Conservation (phyloP, 2,888 invertebrate species). For the Apotomis capreana region DNA sequence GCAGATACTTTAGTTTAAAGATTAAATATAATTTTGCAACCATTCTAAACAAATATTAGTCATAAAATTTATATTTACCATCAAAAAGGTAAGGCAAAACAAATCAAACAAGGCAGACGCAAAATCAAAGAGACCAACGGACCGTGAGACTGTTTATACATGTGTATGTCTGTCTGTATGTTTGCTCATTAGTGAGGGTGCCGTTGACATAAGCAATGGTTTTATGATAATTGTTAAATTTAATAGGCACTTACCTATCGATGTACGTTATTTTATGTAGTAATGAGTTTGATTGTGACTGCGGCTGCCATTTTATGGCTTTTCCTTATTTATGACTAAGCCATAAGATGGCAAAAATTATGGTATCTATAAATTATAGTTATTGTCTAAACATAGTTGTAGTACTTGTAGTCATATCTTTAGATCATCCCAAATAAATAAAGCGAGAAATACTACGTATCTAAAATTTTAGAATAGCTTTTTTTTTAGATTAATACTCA, state of each 20-base stretch:
- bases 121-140: slow-evolving; percentile 55
- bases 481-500: too few relatives aligned
- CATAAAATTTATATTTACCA: slow-evolving; percentile 3
- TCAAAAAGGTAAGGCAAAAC: slow-evolving; percentile 39
- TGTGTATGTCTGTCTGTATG: slow-evolving; percentile 44
- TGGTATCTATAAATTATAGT: slow-evolving; percentile 2
- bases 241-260: slow-evolving; percentile 41
- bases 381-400: background rate
- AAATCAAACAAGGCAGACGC: slow-evolving; percentile 43
- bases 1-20: background rate
- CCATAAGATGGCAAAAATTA: slow-evolving; percentile 5
- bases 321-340: background rate
- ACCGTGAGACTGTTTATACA: slow-evolving; percentile 48
- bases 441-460: too few relatives aligned
- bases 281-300: slow-evolving; percentile 14
- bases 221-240: slow-evolving; percentile 31
- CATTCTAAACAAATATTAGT: background rate
- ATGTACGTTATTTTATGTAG: background rate
- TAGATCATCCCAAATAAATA: too few relatives aligned
- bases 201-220: slow-evolving; percentile 39
- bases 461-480: too few relatives aligned
- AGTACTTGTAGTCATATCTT: too few relatives aligned
- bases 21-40: background rate
- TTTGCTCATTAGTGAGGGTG: slow-evolving; percentile 70
- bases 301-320: slow-evolving; percentile 3